These are phyloP conservation scores for Anguilla obscura DNA, from an alignment of 2,797 vertebrate species.

Conservation along the genomic window DNA sequence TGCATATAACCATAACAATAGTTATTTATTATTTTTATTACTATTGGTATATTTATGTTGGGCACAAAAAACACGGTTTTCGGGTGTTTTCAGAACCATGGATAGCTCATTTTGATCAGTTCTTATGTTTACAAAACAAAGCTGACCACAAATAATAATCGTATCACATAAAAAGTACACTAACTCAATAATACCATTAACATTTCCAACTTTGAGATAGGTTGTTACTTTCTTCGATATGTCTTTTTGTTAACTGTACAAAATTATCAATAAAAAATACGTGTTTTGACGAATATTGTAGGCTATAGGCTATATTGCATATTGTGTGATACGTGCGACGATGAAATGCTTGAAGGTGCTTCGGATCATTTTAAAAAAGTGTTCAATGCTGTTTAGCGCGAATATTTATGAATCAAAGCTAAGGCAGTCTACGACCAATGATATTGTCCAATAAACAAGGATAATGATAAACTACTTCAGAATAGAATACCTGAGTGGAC, in stretches of 20 bases:
- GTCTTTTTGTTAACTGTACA: neutral
- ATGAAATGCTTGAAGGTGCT: neutral
- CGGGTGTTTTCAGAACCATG: conserved; percentile 34
- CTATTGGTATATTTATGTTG: no score
- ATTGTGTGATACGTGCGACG: neutral
- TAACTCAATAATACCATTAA: neutral
- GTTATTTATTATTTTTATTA: no score
- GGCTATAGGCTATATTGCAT: neutral
- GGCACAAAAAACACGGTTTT: neutral
- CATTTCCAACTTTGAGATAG: neutral
- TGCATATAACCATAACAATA: no score
- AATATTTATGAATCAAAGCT: neutral
- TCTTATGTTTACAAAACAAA: neutral
- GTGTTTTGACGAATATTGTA: neutral
- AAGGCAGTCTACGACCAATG: neutral
- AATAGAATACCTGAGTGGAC: neutral
- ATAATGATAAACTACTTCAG: neutral
- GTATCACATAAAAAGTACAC: neutral
- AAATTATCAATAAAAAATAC: neutral
- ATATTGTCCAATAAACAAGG: neutral
- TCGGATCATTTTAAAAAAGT: neutral
- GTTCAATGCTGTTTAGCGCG: neutral
- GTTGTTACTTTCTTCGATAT: neutral
- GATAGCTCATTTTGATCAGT: conserved; percentile 30
- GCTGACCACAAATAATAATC: neutral